Conservation (phyloP, 1,140 invertebrate genomes). For the Procambarus virginalis region DNA sequence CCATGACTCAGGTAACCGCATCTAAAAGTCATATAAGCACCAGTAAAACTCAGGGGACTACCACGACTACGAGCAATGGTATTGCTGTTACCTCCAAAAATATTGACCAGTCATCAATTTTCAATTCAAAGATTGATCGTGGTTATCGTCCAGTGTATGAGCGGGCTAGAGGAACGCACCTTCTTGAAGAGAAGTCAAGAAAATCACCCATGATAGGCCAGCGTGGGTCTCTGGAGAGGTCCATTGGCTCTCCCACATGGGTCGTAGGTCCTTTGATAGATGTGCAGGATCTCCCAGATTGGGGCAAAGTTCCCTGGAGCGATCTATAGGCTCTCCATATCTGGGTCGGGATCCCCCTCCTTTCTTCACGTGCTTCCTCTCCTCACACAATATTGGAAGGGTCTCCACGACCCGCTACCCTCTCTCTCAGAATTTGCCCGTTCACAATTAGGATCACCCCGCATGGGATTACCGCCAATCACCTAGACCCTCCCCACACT, state of each 20-base stretch:
- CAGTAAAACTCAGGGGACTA: neutral
- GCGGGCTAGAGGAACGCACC: constrained; percentile 51
- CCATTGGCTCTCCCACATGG: constrained; percentile 54
- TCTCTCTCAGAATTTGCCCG: constrained; percentile 68
- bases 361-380: constrained; percentile 64
- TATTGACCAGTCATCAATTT: constrained; percentile 1
- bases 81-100: constrained; percentile 27
- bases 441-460: constrained; percentile 64
- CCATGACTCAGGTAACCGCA: neutral
- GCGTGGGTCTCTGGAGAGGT: constrained; percentile 55
- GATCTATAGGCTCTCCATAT: constrained; percentile 60
- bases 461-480: constrained; percentile 62
- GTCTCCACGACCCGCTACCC: constrained; percentile 64
- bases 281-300: constrained; percentile 62
- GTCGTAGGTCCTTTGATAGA: constrained; percentile 56
- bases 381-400: constrained; percentile 62
- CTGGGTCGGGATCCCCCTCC: constrained; percentile 57
- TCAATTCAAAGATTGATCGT: constrained; percentile 18
- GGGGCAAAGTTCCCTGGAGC: constrained; percentile 41
- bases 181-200: constrained; percentile 49
- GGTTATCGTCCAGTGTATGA: constrained; percentile 41
- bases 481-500: constrained; percentile 67
- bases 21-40: neutral
- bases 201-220: constrained; percentile 24
- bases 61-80: constrained; percentile 33